Base-by-base conservation (phyloP, 1,140 invertebrate species). In the Coelopa frigida region DNA sequence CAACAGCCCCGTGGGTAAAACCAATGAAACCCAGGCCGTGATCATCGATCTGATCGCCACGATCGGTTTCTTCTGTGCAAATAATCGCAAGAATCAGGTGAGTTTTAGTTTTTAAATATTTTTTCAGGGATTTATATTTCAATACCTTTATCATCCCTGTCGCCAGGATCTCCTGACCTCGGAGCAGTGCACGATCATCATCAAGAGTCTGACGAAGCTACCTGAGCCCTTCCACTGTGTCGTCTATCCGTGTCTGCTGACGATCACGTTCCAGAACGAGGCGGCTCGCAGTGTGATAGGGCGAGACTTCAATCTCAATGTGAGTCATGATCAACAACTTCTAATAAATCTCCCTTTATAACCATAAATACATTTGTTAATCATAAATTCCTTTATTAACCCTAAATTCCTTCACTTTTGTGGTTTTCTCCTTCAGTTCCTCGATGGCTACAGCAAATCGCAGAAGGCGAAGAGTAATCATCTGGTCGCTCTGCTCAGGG, bases 161-260 rank as follows among this genome's bases (percentile, higher is more conserved):
- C 38, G 42, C 18, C 26, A 56, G 66, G 62, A 70, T 31, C 49
- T 65, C 10, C 41, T 70, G 7, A 53, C 57, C 26, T 56, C 58
- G n/a, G 66, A 70, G 11, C 61, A 51, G 23, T 68, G 53, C 50
- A 50, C 50, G n/a, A 54, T 51, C 38, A 69, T 70, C 31, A 57
- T 70, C 29, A 70, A 69, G 52, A 57, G 43, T 47, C 44, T 70
- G 49, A 52, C 55, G 41, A 68, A 69, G 46, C 41, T 70, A 40
- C 52, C 66, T 11, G 44, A 49, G 20, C 40, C 60, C 22, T 68
- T 94, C 24, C 82, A 83, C 44, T 77, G 75, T 37, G 80, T 87
- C 22, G 78, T 96, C 20, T 86, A 94, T 70, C 92, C 94, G 2
- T 93, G 90, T 1, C 74, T 98, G 24, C 78, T 94, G 44, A 81